Conservation (phyloP, 2,888 invertebrate species). For the Rhagium mordax region DNA sequence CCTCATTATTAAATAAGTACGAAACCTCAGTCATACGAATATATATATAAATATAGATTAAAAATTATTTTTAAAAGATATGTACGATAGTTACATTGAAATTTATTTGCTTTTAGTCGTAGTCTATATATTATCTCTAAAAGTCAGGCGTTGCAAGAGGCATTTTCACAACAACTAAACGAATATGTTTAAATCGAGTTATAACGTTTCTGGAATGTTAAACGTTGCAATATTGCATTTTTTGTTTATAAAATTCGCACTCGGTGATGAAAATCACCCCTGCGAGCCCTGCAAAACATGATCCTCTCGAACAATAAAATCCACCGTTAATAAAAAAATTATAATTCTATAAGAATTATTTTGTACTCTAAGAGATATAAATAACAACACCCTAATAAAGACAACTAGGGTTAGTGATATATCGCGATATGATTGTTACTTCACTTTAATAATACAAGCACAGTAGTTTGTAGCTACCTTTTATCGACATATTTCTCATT, state of each 20-base stretch:
- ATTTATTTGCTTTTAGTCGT: conserved; percentile 35
- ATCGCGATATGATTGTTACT: conserved; percentile 67
- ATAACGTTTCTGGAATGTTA: conserved; percentile 7
- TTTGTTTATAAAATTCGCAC: neutral
- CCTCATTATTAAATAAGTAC: conserved; percentile 56
- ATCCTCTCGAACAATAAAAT: conserved; percentile 54
- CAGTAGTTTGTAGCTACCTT: conserved; percentile 58
- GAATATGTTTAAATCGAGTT: neutral
- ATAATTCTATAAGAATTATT: conserved; percentile 61
- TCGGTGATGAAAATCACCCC: neutral
- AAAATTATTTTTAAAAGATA: conserved; percentile 38
- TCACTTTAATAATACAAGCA: conserved; percentile 63
- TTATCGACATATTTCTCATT: conserved; percentile 61
- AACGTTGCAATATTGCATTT: neutral
- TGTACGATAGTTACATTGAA: conserved; percentile 33
- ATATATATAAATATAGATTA: conserved; percentile 36
- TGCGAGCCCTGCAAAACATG: conserved; percentile 38
- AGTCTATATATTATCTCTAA: conserved; percentile 17
- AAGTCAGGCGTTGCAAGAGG: conserved; percentile 3
- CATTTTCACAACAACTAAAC: conserved; percentile 1
- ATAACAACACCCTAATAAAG: conserved; percentile 58
- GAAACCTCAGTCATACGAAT: conserved; percentile 50
- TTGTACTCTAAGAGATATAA: conserved; percentile 67
- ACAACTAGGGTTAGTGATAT: conserved; percentile 61
- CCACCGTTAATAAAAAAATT: conserved; percentile 49